A percentile compares a stretch with the other conserved stretches of the same genome.
Evolutionary conservation across 2,113 vertebrate species (phyloP).

Genomic region (Arizona elegans): DNA sequence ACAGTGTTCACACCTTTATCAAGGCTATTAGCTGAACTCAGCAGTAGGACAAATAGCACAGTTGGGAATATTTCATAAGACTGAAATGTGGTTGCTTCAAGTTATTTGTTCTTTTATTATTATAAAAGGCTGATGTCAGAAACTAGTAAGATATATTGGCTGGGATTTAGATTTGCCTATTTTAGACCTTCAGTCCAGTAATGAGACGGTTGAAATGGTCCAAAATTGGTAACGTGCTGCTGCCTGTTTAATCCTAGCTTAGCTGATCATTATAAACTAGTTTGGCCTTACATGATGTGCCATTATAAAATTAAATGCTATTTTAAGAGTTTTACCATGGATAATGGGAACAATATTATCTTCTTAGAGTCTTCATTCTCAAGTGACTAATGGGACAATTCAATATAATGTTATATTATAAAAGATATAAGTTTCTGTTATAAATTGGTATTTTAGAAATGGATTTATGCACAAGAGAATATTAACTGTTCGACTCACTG

Average conservation of each 20-base stretch:
- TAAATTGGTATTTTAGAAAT: no score
- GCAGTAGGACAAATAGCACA: constrained; percentile 20
- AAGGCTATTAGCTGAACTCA: constrained; percentile 27
- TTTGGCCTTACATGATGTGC: not conserved
- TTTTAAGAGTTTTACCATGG: not conserved
- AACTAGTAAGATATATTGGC: not conserved
- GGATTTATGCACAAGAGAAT: no score
- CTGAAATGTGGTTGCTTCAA: not conserved
- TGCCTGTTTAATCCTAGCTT: not conserved
- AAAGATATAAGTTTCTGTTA: no score
- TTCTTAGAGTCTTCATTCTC: not conserved
- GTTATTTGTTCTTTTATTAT: constrained; percentile 19
- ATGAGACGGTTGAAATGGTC: not conserved
- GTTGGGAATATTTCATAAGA: constrained; percentile 24
- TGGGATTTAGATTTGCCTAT: not conserved
- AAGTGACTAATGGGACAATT: not conserved
- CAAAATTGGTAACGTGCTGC: not conserved
- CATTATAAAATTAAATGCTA: not conserved
- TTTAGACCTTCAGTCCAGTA: not conserved
- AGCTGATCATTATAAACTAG: not conserved
- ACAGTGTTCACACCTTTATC: not conserved
- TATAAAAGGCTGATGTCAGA: constrained; percentile 4
- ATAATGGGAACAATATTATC: not conserved
- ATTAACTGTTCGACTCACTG: no score
- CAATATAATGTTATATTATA: not conserved